phyloP scores from a whole-genome alignment of 1,140 invertebrate genomes.

The Pseudomyrmex concolor region DNA sequence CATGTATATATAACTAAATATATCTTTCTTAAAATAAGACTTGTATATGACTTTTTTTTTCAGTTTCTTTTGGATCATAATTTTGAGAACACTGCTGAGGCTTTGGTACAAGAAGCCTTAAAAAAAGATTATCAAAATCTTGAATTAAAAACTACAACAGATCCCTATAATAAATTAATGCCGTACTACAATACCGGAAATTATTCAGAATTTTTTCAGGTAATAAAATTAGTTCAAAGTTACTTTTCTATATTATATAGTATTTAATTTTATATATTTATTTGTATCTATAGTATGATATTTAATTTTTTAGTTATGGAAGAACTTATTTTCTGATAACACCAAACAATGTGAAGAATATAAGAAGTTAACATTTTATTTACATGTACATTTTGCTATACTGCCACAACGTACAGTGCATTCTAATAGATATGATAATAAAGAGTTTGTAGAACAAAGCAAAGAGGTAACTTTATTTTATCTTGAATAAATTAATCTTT shows the following conservation, averaged over 20 bases:
- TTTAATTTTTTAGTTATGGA: constrained; percentile 70
- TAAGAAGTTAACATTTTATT: constrained; percentile 73
- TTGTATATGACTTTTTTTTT: background rate
- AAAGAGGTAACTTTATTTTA: constrained; percentile 56
- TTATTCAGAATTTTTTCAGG: constrained; percentile 73
- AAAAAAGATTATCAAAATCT: constrained; percentile 61
- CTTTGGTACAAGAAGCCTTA: constrained; percentile 65
- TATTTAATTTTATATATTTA: background rate
- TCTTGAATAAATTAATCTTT: background rate
- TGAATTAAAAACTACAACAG: constrained; percentile 19
- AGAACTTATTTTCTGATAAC: constrained; percentile 59
- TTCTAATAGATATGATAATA: constrained; percentile 26
- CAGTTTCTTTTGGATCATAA: constrained; percentile 69
- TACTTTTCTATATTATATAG: background rate
- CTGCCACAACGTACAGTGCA: constrained; percentile 66
- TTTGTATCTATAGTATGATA: background rate
- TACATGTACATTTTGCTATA: constrained; percentile 74
- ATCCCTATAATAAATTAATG: constrained; percentile 52
- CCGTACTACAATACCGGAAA: constrained; percentile 62
- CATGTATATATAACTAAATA: constrained; percentile 1
- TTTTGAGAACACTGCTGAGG: constrained; percentile 68
- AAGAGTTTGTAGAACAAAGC: background rate
- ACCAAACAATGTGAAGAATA: constrained; percentile 67
- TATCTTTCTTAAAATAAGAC: background rate
- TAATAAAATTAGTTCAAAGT: constrained; percentile 24